Evolutionary conservation across 2,113 vertebrate species (phyloP).

Genomic region (Gallinago jamesoni): DNA sequence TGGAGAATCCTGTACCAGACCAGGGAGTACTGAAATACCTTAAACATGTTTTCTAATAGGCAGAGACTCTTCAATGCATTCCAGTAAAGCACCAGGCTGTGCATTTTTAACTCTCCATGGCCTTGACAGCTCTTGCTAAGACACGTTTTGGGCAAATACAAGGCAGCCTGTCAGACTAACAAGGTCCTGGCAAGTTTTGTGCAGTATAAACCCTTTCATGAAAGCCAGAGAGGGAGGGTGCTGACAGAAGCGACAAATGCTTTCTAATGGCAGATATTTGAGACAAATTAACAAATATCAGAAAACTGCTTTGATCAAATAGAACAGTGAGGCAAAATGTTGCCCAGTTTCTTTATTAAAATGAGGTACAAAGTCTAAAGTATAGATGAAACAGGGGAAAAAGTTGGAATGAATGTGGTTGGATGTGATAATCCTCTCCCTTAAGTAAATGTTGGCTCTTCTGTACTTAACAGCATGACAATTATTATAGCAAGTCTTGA

Average conservation of each 20-base stretch:
- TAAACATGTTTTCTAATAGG: not conserved
- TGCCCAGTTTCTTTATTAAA: not conserved
- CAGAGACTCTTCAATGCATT: not conserved
- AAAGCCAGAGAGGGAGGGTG: not conserved
- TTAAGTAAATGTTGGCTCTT: not conserved
- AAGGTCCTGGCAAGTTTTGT: not conserved
- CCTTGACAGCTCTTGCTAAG: not conserved
- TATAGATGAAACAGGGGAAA: not conserved
- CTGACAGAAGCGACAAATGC: not conserved
- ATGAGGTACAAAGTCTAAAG: not conserved
- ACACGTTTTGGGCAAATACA: not conserved
- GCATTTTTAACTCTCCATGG: not conserved
- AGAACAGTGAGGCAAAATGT: not conserved
- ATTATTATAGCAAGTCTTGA: not conserved
- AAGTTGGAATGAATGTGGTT: not conserved
- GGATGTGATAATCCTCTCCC: not conserved
- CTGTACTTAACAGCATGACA: not conserved
- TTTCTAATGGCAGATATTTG: not conserved
- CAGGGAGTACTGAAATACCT: accelerated
- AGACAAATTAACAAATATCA: not conserved
- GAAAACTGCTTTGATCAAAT: not conserved
- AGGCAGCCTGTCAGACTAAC: not conserved
- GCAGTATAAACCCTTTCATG: not conserved
- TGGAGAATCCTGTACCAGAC: not conserved
- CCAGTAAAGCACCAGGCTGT: not conserved